Evolutionary conservation across 2,113 vertebrate genomes (phyloP), one percentile per base, ranked within the genome.

Genomic region (Salminus brasiliensis): DNA sequence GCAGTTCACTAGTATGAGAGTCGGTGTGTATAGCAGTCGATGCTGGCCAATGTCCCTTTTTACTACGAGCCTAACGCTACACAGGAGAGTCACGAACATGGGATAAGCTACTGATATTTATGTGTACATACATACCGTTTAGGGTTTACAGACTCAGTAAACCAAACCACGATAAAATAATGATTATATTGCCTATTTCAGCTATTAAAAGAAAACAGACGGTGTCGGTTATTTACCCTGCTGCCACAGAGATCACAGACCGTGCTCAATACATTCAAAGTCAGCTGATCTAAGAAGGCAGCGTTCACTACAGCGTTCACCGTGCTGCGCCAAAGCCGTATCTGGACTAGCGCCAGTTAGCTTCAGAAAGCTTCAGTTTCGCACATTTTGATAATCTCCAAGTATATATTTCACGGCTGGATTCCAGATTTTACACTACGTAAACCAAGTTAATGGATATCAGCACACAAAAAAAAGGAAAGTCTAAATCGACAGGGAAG

Each of bases 271-370:
- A 86, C 85, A 79, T 68, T 87, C 83, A 86, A 34, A 78, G 90
- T 93, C 92, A 93, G 90, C 89, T 93, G 92, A 93, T 83, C 87
- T 25, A 18, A 60, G 21, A 23, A 65, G 36, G 43, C 2, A 15
- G 59, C n/a, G 69, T 72, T 73, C 62, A 36, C 62, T 7, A 9
- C 3, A 3, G 11, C n/a, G n/a, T n/a, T 55, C 34, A n/a, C 36
- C n/a, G 21, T 39, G 32, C 62, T 65, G 62, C 62, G 34, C 21
- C 36, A 23, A 55, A 55, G 6, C 52, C 10, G 16, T 18, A n/a
- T 5, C 47, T 16, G 12, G 43, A 45, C 13, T 13, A 45, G 47
- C 1, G 18, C n/a, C 18, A 49, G 34, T 3, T 11, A 5, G 47
- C 47, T 52, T 2, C 47, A 18, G 18, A 49, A 5, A 45, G 34